phyloP scores from a whole-genome alignment of 2,888 invertebrate species.

The Brachypalpus laphriformis region DNA sequence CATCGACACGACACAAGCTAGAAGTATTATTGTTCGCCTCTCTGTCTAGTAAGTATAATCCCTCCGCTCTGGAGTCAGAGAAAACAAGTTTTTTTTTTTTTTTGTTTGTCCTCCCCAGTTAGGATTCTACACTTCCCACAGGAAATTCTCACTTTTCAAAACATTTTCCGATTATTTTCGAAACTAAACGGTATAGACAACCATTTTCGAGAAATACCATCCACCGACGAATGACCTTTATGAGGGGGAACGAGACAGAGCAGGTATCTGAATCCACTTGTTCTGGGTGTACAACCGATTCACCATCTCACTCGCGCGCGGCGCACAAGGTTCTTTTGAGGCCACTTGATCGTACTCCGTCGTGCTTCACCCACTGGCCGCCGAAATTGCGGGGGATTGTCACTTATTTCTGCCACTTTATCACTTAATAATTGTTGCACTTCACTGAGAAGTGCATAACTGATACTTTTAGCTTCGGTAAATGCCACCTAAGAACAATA shows the following conservation, averaged over 20 bases:
- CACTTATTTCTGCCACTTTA: neutral
- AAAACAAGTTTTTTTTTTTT: constrained; percentile 58
- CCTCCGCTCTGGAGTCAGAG: constrained; percentile 36
- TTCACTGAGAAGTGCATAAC: neutral
- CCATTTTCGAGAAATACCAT: constrained; percentile 32
- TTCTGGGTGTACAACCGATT: constrained; percentile 38
- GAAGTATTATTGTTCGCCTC: constrained; percentile 70
- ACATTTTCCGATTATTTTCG: neutral
- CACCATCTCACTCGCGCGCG: constrained; percentile 59
- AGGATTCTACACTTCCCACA: constrained; percentile 2
- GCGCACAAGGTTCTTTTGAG: constrained; percentile 65
- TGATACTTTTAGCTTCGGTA: constrained; percentile 8
- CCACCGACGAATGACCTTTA: constrained; percentile 65
- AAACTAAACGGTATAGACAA: neutral
- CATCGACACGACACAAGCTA: constrained; percentile 45
- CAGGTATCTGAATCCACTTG: constrained; percentile 70
- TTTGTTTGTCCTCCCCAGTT: constrained; percentile 5
- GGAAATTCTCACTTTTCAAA: neutral
- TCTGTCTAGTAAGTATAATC: constrained; percentile 47
- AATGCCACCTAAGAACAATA: constrained; percentile 25
- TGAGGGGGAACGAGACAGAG: constrained; percentile 56
- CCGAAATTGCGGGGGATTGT: constrained; percentile 21
- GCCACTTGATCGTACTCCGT: constrained; percentile 65
- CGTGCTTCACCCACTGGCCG: constrained; percentile 60
- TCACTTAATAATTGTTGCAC: neutral